phyloP scores from a whole-genome alignment of 2,113 vertebrate species.

The Pterocles gutturalis region DNA sequence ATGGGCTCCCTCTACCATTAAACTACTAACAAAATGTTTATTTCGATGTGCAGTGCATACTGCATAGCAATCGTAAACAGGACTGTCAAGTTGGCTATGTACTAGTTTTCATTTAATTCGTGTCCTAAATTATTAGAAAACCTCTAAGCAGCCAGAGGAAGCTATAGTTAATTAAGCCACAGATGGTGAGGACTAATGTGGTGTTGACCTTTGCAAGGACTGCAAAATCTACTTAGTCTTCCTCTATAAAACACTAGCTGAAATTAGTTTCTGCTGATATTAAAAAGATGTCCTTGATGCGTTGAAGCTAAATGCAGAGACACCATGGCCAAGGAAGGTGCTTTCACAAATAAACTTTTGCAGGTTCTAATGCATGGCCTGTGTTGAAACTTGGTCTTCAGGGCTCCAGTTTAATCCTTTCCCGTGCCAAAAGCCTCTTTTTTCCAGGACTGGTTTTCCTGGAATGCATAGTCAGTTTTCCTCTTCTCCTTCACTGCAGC shows the following conservation, averaged over 20 bases:
- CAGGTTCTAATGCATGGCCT: background rate
- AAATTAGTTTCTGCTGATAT: conserved; percentile 49
- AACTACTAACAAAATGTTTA: background rate
- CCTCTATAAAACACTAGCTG: conserved; percentile 45
- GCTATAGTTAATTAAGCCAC: conserved; percentile 71
- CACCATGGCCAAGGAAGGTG: background rate
- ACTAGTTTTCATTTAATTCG: conserved; percentile 51
- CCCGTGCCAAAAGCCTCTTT: background rate
- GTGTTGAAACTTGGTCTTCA: background rate
- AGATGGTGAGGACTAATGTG: conserved; percentile 74
- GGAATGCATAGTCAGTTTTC: background rate
- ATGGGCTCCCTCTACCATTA: background rate
- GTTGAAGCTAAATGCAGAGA: background rate
- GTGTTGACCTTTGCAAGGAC: conserved; percentile 58
- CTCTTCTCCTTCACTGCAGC: background rate
- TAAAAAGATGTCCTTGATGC: background rate
- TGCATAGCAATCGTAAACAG: background rate
- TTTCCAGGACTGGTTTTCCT: background rate
- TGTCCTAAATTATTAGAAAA: conserved; percentile 66
- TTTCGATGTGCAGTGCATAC: background rate
- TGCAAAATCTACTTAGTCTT: conserved; percentile 71
- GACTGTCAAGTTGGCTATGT: conserved; percentile 4
- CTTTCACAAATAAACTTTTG: background rate
- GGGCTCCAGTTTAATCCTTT: background rate
- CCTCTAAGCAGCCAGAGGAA: conserved; percentile 66